Conservation (phyloP, 2,888 invertebrate genomes). For the Selenia dentaria region DNA sequence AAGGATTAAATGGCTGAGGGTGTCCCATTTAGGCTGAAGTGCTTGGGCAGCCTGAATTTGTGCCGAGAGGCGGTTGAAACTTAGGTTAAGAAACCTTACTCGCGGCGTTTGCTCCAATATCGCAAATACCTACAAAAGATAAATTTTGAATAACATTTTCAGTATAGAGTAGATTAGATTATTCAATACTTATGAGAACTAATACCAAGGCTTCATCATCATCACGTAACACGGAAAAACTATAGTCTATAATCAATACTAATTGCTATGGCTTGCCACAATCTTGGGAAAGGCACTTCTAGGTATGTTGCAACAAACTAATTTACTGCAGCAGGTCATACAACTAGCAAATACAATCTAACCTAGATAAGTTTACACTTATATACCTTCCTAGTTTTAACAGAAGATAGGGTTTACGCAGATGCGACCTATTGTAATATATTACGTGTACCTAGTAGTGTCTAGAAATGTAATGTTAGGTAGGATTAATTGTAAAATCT, state of each 20-base stretch:
- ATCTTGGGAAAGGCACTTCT: slow-evolving; percentile 40
- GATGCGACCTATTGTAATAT: too few relatives aligned
- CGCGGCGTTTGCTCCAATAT: slow-evolving; percentile 95
- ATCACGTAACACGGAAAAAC: slow-evolving; percentile 40
- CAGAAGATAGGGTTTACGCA: too few relatives aligned
- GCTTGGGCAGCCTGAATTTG: slow-evolving; percentile 86
- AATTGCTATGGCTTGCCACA: slow-evolving; percentile 43
- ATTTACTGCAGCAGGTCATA: slow-evolving; percentile 5
- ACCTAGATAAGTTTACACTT: too few relatives aligned
- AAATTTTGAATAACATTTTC: background rate
- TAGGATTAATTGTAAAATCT: too few relatives aligned
- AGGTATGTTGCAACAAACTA: slow-evolving; percentile 30
- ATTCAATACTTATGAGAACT: background rate
- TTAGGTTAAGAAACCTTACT: slow-evolving; percentile 95
- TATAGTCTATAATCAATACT: slow-evolving; percentile 32
- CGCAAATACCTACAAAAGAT: slow-evolving; percentile 88
- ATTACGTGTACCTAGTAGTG: too few relatives aligned
- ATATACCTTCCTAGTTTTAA: too few relatives aligned
- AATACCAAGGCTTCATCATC: slow-evolving; percentile 31
- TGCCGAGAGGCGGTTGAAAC: slow-evolving; percentile 93
- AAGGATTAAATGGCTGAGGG: slow-evolving; percentile 91
- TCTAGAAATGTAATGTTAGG: too few relatives aligned
- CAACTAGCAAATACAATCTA: too few relatives aligned
- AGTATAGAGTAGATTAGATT: background rate
- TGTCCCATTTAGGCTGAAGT: slow-evolving; percentile 79